A percentile compares a stretch with the other conserved stretches of the same genome.
Evolutionary conservation across 2,888 invertebrate genomes (phyloP).

Genomic region (Agrochola litura): DNA sequence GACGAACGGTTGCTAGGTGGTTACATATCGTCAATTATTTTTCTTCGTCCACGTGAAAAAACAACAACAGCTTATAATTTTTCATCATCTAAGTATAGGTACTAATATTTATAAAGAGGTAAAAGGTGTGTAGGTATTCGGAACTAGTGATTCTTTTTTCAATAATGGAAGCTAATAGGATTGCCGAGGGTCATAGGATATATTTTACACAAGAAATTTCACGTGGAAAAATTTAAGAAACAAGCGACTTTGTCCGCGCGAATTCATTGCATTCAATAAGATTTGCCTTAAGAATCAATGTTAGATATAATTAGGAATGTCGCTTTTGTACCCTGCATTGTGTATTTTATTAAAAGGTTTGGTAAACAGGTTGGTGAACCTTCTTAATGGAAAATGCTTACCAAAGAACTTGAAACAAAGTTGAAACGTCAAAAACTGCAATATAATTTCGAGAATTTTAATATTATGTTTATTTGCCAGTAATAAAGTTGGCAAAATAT

Average conservation of each 20-base stretch:
- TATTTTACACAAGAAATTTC: no score
- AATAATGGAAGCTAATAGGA: no score
- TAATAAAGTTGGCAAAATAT: not conserved
- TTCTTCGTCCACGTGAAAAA: not conserved
- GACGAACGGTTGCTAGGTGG: not conserved
- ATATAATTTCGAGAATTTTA: not conserved
- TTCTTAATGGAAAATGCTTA: not conserved
- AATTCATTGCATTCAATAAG: no score
- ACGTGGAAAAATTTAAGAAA: no score
- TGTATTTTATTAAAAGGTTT: not conserved
- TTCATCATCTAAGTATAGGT: not conserved
- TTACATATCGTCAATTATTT: not conserved
- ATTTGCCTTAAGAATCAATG: no score
- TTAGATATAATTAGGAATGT: no score
- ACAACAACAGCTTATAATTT: not conserved
- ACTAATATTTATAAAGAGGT: no score
- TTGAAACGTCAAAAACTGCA: not conserved
- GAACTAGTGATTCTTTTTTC: no score
- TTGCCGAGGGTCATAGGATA: no score
- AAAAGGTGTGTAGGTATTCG: no score
- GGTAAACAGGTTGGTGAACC: not conserved
- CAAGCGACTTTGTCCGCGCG: no score
- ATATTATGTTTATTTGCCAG: not conserved
- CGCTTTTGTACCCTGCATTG: not conserved
- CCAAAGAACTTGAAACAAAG: not conserved